phyloP scores from a whole-genome alignment of 2,797 vertebrate species.

The Liasis olivaceus region DNA sequence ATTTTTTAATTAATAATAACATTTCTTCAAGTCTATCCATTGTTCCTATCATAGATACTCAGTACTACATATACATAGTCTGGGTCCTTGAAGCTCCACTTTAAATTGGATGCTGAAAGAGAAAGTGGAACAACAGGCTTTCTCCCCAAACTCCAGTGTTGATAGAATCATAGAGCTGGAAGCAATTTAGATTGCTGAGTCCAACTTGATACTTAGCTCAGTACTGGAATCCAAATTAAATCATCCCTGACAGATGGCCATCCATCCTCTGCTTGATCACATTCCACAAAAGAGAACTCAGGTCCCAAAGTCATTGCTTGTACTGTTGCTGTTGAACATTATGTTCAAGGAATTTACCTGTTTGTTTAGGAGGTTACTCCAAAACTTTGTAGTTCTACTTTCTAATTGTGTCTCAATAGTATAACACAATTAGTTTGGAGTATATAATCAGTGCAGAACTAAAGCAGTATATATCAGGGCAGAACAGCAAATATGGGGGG shows the following conservation, averaged over 20 bases:
- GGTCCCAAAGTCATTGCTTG: neutral
- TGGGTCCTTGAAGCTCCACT: neutral
- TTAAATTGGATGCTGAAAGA: neutral
- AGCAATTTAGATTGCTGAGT: neutral
- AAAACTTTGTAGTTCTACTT: neutral
- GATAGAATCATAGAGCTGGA: neutral
- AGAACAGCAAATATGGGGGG: neutral
- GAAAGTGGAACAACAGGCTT: neutral
- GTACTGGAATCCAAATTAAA: neutral
- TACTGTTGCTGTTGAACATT: neutral
- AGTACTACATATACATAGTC: neutral
- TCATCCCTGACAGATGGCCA: neutral
- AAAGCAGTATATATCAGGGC: neutral
- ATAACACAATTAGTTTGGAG: neutral
- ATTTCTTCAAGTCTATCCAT: neutral
- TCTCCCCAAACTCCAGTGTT: neutral
- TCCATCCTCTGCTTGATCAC: neutral
- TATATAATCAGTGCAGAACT: neutral
- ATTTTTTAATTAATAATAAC: neutral
- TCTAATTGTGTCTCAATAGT: neutral
- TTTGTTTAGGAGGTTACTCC: neutral
- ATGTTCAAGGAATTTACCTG: neutral
- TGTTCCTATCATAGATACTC: neutral
- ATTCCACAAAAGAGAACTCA: neutral
- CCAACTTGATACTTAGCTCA: neutral